phyloP scores from a whole-genome alignment of 2,113 vertebrate genomes.

The Rhegmatorhina hoffmannsi region DNA sequence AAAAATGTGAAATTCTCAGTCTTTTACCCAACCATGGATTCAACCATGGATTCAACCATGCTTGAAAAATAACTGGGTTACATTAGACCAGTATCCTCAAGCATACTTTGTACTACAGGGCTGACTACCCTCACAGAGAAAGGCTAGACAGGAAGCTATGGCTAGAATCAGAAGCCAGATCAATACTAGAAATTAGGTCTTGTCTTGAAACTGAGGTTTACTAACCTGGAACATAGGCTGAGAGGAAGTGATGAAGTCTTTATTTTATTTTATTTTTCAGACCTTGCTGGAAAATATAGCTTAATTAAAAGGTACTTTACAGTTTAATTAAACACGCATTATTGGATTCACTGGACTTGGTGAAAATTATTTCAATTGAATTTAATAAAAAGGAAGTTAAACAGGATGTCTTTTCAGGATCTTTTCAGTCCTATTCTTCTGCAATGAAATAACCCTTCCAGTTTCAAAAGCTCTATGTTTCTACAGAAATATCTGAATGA shows the following conservation, averaged over 20 bases:
- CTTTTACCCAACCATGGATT: not conserved
- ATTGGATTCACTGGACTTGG: not conserved
- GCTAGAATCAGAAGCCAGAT: not conserved
- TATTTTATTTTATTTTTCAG: not conserved
- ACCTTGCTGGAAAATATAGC: not conserved
- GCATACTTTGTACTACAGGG: not conserved
- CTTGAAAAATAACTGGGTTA: not conserved
- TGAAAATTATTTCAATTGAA: not conserved
- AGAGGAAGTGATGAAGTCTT: not conserved
- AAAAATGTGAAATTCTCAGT: not conserved
- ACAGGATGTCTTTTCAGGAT: not conserved
- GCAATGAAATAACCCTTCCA: not conserved
- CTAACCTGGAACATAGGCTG: not conserved
- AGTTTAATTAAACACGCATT: not conserved
- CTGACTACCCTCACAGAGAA: not conserved
- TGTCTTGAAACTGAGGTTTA: not conserved
- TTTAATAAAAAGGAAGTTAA: not conserved
- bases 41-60: no score
- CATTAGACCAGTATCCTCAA: not conserved
- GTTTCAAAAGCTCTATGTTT: not conserved
- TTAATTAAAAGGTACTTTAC: not conserved
- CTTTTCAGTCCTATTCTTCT: not conserved
- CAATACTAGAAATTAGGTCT: not conserved
- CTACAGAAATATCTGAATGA: not conserved
- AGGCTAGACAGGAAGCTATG: not conserved